Evolutionary conservation across 2,888 invertebrate species (phyloP).

Genomic region (Hermaeophaga mercurialis): DNA sequence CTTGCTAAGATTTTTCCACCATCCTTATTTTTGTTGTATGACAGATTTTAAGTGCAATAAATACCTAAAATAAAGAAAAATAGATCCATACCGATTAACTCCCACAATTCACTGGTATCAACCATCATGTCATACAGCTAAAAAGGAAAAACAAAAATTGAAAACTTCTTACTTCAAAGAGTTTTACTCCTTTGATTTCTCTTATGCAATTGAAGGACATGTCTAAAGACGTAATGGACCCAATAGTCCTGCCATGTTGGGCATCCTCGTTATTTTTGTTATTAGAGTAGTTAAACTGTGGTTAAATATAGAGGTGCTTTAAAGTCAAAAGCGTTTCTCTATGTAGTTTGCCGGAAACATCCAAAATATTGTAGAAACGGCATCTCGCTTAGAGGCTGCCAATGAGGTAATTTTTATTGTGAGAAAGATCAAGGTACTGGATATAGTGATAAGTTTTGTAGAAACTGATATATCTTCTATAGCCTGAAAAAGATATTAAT

Average conservation of each 20-base stretch:
- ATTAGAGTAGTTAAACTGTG: slow-evolving; percentile 64
- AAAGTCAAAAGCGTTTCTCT: slow-evolving; percentile 61
- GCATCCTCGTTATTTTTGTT: slow-evolving; percentile 63
- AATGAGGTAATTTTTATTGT: slow-evolving; percentile 62
- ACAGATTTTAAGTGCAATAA: slow-evolving; percentile 64
- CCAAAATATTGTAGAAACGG: slow-evolving; percentile 64
- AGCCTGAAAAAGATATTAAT: slow-evolving; percentile 43
- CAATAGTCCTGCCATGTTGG: slow-evolving; percentile 62
- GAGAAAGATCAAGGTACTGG: slow-evolving; percentile 65
- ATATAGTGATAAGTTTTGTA: slow-evolving; percentile 63
- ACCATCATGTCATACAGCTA: too few species aligned
- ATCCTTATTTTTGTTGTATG: slow-evolving; percentile 64
- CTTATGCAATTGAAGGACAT: slow-evolving; percentile 67
- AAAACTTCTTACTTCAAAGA: slow-evolving; percentile 64
- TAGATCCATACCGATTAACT: too few species aligned
- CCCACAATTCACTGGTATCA: too few species aligned
- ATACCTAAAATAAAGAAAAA: slow-evolving; percentile 59
- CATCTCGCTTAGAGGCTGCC: slow-evolving; percentile 61
- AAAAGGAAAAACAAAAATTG: too few species aligned
- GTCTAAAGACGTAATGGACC: slow-evolving; percentile 67
- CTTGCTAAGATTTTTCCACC: slow-evolving; percentile 63
- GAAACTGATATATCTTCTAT: slow-evolving; percentile 61
- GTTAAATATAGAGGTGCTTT: slow-evolving; percentile 66
- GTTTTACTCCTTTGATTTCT: slow-evolving; percentile 61
- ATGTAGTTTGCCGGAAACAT: slow-evolving; percentile 64